Base-by-base conservation (phyloP, 1,140 invertebrate species). In the Drosophila busckii region DNA sequence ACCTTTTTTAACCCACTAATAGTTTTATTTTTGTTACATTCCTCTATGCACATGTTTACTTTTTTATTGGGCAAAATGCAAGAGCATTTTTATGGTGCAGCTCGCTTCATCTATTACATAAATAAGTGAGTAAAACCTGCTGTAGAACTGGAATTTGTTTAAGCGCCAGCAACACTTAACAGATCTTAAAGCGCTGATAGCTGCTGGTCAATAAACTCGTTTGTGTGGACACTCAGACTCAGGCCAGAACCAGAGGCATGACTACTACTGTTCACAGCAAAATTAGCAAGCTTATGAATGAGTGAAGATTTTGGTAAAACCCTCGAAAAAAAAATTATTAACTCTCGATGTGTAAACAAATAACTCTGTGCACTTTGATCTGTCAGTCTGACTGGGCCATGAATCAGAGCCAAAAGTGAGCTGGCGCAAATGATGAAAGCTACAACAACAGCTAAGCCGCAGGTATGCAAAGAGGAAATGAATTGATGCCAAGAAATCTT, bases 111-210 rank as follows among this genome's bases (percentile, higher is more conserved):
- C 6, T 16, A 19, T 69, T 69, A 54, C 46, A 50, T 73, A 71
- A 71, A 66, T 29, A 44, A 37, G 15, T 2, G 26, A 44, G 29
- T 20, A 10, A 73, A 73, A 75, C 70, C 70, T 76, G 70, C 70
- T 64, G 55, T 12, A 44, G 44, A 34, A 42, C 52, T 56, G 69
- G 62, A 71, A 73, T 48, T 56, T 12, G 19, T 19, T 25, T 40
- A 54, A 44, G 56, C 56, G 49, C 50, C 40, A 54, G 41, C 20
- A 8, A 25, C n/a, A 31, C 22, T 41, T 20, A 12, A 7, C 22
- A 32, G 53, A 55, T 55, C 19, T 16, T 15, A 13, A 31, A 13
- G 35, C 46, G 25, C 3, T 29, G 55, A 59, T 59, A 59, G 29
- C 38, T 29, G 22, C 17, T 4, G 29, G 37, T 35, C 54, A 59